Evolutionary conservation across 2,797 vertebrate species (phyloP), one percentile per base, ranked within the genome.

Genomic region (Paratrypauchen microcephalus): DNA sequence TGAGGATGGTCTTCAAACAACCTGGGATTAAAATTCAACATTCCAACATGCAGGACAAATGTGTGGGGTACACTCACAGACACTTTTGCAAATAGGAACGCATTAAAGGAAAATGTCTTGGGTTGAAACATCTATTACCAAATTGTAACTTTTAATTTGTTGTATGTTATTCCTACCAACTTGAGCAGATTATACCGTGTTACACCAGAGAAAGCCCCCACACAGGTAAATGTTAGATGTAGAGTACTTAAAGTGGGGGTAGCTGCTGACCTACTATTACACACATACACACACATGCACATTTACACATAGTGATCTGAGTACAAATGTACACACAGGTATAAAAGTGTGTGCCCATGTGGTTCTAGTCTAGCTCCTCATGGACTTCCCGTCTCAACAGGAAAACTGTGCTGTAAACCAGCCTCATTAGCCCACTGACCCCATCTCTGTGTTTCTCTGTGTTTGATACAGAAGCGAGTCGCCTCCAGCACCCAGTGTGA

Each of bases 331-430:
- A 63, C 77, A 78, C 71, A 75, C 69, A 55, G 73, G 73, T 75
- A 71, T 82, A 69, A 77, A 82, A 65, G 59, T 6, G 16, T 54
- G n/a, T 23, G 58, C 65, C 85, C 88, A 89, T 89, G 80, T 90
- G 90, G 86, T 90, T 91, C 80, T 78, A 54, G 81, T 88, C 82
- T 87, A 30, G 72, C 66, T 75, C 69, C 86, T 84, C 75, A 80
- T 80, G 80, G 81, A 87, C 86, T 90, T 93, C 89, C 90, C 76
- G 87, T 88, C 84, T 89, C 84, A 86, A 87, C 84, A 86, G 82
- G 87, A 80, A 86, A 79, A 73, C 66, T 61, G 75, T 77, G 61
- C 80, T 83, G 88, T 93, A 92, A 91, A 91, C 87, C 75, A 52
- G 66, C 71, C 83, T 90, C 84, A 87, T 91, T 91, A 87, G 82